Evolutionary conservation across 2,113 vertebrate genomes (phyloP), one percentile per base, ranked within the genome.

Genomic region (Buteo buteo): DNA sequence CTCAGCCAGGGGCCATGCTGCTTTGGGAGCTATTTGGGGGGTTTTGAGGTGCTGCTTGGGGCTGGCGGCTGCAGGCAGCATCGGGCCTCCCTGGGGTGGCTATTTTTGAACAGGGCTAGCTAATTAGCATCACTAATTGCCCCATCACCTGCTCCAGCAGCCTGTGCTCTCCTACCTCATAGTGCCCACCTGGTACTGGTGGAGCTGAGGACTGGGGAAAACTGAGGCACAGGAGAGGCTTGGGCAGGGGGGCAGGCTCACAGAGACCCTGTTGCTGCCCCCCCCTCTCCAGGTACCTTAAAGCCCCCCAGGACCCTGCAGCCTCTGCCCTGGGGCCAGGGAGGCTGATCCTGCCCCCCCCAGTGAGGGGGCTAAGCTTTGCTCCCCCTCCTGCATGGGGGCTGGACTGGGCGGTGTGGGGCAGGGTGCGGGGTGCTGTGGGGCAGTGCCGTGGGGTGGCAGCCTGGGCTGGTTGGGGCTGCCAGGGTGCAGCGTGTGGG

Each of bases 111-210:
- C 73, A 50, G 59, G 66, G 91, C 65, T 50, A 93, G 86, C 82
- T 97, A 93, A 97, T 97, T 94, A 96, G 81, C 64, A 70, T 82
- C 94, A 86, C 77, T 94, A 96, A 98, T 96, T 89, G 88, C 57
- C 97, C 82, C 17, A 20, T 57, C 73, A 73, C 6, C 3, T 82
- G 72, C 76, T 57, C 88, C 32, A 61, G 49, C 74, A 70, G 54
- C 44, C 28, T 18, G 13, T 25, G 78, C 71, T 71, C 62, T 58
- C 57, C 38, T 58, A 25, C 57, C 34, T 16, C 11, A 8, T 7
- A 28, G 22, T 14, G 59, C 50, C 59, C 40, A 8, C 8, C 0
- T 2, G 16, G 36, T 36, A 10, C 93, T 62, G 89, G 77, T 2
- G 22, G 58, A 81, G 42, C 64, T 26, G 64, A 36, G 66, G 13